phyloP scores from a whole-genome alignment of 2,113 vertebrate genomes.

The Lethenteron reissneri region DNA sequence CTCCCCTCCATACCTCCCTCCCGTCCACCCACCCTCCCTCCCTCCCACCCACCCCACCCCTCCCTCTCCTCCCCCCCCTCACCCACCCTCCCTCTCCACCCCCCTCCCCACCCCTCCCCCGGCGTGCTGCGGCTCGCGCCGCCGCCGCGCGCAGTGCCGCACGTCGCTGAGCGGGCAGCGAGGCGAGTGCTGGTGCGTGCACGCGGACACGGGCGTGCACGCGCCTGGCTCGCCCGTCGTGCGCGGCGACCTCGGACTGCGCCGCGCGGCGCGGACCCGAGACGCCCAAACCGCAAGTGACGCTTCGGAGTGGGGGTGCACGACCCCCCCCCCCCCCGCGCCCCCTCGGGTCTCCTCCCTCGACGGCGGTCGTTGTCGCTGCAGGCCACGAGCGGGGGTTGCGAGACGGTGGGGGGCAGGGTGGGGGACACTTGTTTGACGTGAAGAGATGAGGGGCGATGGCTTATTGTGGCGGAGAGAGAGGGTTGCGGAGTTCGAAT shows the following conservation, averaged over 20 bases:
- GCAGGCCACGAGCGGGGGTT: too few species aligned
- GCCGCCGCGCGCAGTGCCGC: conserved; percentile 42
- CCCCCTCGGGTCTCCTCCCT: too few species aligned
- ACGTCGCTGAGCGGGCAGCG: conserved; percentile 79
- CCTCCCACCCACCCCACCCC: background rate
- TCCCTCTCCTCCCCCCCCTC: background rate
- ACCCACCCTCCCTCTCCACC: background rate
- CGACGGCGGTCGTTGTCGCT: too few species aligned
- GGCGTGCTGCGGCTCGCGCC: background rate
- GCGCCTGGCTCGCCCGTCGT: conserved; percentile 49
- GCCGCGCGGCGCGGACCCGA: too few species aligned
- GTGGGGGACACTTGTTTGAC: too few species aligned
- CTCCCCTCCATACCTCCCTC: background rate
- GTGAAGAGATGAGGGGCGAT: too few species aligned
- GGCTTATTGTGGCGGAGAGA: too few species aligned
- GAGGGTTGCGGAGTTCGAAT: too few species aligned
- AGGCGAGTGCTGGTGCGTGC: conserved; percentile 88
- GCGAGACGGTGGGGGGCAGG: too few species aligned
- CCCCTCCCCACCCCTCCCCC: background rate
- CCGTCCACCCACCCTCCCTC: background rate
- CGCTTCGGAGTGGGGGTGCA: too few species aligned
- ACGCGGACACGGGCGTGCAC: conserved; percentile 54
- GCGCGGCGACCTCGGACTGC: conserved; percentile 72
- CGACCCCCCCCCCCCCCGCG: too few species aligned
- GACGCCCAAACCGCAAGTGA: too few species aligned